Evolutionary conservation across 2,888 invertebrate species (phyloP).

Genomic region (Tetranychus piercei): DNA sequence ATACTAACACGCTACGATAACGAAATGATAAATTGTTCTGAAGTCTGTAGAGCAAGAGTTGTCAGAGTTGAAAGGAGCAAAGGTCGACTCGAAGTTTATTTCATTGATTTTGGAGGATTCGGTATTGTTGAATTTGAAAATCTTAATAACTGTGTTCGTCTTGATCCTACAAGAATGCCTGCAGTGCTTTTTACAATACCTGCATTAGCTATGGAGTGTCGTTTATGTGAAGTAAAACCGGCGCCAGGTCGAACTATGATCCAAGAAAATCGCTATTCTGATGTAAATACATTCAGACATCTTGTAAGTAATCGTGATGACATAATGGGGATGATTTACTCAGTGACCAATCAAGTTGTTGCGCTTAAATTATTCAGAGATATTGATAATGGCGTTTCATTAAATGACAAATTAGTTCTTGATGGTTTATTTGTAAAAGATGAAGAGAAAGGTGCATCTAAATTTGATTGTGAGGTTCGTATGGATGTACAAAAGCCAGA

Average conservation of each 20-base stretch:
- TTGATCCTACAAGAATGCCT: slow-evolving; percentile 1
- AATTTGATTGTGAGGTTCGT: slow-evolving; percentile 29
- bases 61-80: slow-evolving; percentile 28
- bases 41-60: slow-evolving; percentile 39
- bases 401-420: slow-evolving; percentile 48
- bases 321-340: slow-evolving; percentile 39
- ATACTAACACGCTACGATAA: not conserved
- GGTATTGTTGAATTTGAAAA: not conserved
- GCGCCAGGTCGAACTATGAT: slow-evolving; percentile 42
- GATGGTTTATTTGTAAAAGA: slow-evolving; percentile 45
- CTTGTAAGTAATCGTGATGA: slow-evolving; percentile 26
- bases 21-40: too few species aligned
- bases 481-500: not conserved
- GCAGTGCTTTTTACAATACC: not conserved
- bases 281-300: slow-evolving; percentile 31
- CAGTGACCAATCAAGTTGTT: slow-evolving; percentile 53
- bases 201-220: slow-evolving; percentile 46
- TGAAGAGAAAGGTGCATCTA: slow-evolving; percentile 60
- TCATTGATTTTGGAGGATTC: slow-evolving; percentile 57
- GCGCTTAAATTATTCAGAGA: slow-evolving; percentile 42
- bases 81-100: slow-evolving; percentile 42
- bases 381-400: slow-evolving; percentile 29
- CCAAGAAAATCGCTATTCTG: slow-evolving; percentile 45
- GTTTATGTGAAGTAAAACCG: slow-evolving; percentile 50
- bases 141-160: not conserved